Conservation (phyloP, 2,797 vertebrate species). For the Myotis vivesi region DNA sequence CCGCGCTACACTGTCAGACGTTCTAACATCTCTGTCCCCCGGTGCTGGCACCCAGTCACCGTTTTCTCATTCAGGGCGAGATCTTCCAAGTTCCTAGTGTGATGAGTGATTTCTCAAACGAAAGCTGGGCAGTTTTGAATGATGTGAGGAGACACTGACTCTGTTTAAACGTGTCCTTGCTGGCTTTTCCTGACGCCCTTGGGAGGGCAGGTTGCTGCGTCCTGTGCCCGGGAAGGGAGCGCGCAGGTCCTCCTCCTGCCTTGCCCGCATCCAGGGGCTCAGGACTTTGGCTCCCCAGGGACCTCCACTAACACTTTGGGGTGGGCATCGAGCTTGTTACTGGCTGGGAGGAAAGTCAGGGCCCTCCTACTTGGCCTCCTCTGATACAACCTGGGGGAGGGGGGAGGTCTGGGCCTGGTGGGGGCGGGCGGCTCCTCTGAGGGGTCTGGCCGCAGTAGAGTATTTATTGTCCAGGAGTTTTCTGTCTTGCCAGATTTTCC, state of each 20-base stretch:
- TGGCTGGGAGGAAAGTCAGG: not conserved
- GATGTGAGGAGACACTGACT: not conserved
- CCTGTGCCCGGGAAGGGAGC: not conserved
- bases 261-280: not conserved
- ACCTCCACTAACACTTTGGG: not conserved
- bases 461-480: not conserved
- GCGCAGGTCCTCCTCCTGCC: not conserved
- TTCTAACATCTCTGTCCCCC: not conserved
- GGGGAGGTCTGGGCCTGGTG: rapidly evolving
- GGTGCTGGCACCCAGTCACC: not conserved
- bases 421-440: not conserved
- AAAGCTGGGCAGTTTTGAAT: not conserved
- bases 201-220: not conserved
- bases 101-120: not conserved
- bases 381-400: not conserved
- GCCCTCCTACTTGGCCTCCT: not conserved
- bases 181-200: not conserved
- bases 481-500: not conserved
- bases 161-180: not conserved
- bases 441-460: not conserved
- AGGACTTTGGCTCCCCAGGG: not conserved
- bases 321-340: not conserved
- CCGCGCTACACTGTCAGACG: not conserved
- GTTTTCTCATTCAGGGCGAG: not conserved
- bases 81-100: not conserved